Base-by-base conservation (phyloP, 2,888 invertebrate species). In the Melikaiella ostensackeni region DNA sequence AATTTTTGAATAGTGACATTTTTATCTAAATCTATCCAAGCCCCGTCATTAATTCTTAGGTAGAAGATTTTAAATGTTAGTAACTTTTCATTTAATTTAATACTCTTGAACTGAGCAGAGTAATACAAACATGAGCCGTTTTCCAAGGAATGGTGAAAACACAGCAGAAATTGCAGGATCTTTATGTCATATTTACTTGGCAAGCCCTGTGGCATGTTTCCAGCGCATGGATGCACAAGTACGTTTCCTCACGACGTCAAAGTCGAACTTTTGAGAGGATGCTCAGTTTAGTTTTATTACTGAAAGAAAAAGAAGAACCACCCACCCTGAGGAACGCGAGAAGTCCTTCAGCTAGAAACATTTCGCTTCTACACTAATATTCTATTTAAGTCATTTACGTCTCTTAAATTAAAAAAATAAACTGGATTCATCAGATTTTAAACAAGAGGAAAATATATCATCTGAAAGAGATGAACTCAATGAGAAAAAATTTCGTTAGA, bases 121-220 rank as follows among this genome's bases (percentile, higher is more conserved):
- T 30, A 30, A 30, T 30, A 30, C 30, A 30, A 30, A 27, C 57
- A 8, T 13, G 13, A 24, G 0, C 6, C 24, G 24, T 57, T 57
- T 24, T 27, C 13, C 4, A 5, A 57, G 57, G 24, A 57, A 57
- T 57, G 11, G 11, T 24, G 13, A 13, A 9, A 57, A 57, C 3
- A 57, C 0, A 13, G 57, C 24, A 57, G 24, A 1, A 24, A 57
- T 6, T 57, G 24, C 24, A 57, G 13, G 57, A 57, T 57, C 57
- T 57, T 57, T 57, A 57, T 57, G 24, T 57, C 57, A 57, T 57
- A 57, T 57, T 57, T 57, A 57, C 21, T 57, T 57, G 57, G 57
- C 24, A 13, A 57, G 13, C 4, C 13, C 21, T 13, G 57, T 57
- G 57, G 24, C 57, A 57, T 57, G 24, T 57, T 27, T 57, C 57